These are phyloP conservation scores for Gastrophryne carolinensis DNA, from an alignment of 2,797 vertebrate genomes.

Conservation along the genomic window DNA sequence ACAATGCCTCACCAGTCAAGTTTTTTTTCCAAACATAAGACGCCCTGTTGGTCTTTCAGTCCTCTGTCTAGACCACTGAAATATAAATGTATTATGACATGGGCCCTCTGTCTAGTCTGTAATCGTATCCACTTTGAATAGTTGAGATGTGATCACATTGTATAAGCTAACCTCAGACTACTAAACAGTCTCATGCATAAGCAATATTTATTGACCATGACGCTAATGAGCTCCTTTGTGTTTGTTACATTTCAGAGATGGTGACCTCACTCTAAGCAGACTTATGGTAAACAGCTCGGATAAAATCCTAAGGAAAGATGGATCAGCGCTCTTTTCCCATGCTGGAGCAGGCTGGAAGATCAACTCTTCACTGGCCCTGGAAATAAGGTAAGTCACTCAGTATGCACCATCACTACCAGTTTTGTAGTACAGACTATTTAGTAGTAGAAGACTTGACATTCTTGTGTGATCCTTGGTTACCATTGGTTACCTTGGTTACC, in stretches of 20 bases:
- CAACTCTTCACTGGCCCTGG: conserved; percentile 79
- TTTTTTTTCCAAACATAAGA: no score
- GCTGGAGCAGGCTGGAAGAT: conserved; percentile 76
- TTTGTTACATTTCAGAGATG: conserved; percentile 71
- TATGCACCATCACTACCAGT: not conserved
- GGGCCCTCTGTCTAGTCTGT: no score
- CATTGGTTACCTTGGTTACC: no score
- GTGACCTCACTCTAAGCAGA: conserved; percentile 74
- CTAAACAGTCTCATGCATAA: not conserved
- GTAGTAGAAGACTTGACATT: no score
- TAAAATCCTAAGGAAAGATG: conserved; percentile 69
- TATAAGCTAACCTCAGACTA: not conserved
- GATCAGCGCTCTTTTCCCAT: conserved; percentile 70
- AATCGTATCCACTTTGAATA: no score
- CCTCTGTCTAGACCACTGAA: no score
- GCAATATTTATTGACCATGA: not conserved
- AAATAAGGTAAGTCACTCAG: conserved; percentile 76
- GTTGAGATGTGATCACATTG: no score
- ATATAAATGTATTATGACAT: no score
- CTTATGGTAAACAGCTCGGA: conserved; percentile 78
- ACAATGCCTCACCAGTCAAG: no score
- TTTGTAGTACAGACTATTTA: no score
- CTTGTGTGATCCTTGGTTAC: no score
- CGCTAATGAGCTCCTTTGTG: conserved; percentile 49
- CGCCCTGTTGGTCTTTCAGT: no score